These are phyloP conservation scores for Ochropleura leucogaster DNA, from an alignment of 2,888 invertebrate genomes.

Conservation along the genomic window DNA sequence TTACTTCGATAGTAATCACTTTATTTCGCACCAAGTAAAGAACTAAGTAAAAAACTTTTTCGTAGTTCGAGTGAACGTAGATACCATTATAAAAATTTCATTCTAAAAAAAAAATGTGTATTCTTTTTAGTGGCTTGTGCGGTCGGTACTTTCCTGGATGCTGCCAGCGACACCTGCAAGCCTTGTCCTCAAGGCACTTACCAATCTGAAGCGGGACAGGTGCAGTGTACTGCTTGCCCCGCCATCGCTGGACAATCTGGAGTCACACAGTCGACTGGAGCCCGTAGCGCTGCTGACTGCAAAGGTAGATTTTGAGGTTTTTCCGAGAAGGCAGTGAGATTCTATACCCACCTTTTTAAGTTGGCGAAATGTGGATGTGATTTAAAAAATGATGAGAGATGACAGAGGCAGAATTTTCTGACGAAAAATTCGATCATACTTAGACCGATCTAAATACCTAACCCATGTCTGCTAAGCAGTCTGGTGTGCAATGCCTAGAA, in stretches of 20 bases:
- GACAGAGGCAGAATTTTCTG: neutral
- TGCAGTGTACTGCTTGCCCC: conserved; percentile 97
- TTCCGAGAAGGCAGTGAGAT: no score
- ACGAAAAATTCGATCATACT: neutral
- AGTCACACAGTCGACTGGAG: conserved; percentile 96
- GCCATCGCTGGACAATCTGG: conserved; percentile 97
- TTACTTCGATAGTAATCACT: no score
- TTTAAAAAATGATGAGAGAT: no score
- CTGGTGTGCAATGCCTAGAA: neutral
- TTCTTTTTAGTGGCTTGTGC: conserved; percentile 94
- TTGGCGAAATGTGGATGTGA: no score
- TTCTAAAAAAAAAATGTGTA: neutral
- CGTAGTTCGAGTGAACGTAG: no score
- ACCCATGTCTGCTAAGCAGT: neutral
- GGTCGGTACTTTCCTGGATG: conserved; percentile 96
- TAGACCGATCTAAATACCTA: neutral
- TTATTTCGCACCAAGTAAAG: no score
- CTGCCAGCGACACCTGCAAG: conserved; percentile 94
- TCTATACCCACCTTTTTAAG: no score
- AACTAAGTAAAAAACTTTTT: no score
- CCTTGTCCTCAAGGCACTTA: conserved; percentile 97
- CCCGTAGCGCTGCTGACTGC: conserved; percentile 96
- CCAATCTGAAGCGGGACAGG: conserved; percentile 97
- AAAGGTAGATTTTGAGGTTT: conserved; percentile 90
- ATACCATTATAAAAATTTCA: neutral